Evolutionary conservation across 1,140 invertebrate genomes (phyloP).

Genomic region (Drosophila kurseongensis): DNA sequence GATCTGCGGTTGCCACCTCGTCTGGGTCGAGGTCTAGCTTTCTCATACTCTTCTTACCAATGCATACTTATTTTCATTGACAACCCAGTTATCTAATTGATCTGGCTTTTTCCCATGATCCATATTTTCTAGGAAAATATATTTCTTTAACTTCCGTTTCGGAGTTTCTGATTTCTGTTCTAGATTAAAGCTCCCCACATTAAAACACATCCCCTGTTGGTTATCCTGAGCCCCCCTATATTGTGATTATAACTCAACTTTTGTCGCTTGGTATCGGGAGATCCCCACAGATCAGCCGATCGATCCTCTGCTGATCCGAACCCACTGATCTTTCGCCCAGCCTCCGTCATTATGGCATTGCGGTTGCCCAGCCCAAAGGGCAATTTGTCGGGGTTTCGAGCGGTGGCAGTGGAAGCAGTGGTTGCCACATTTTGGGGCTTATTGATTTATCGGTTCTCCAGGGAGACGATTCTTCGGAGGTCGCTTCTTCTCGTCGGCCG

Average conservation of each 20-base stretch:
- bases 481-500: background rate
- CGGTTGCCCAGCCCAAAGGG: constrained; percentile 5
- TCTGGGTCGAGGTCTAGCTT: constrained; percentile 18
- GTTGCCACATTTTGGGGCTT: constrained; percentile 63
- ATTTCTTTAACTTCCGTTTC: no score
- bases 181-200: no score
- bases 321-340: constrained; percentile 5
- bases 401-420: constrained; percentile 20
- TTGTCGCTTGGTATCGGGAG: background rate
- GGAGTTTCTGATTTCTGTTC: no score
- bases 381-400: constrained; percentile 26
- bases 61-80: background rate
- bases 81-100: constrained; percentile 8
- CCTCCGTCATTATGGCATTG: constrained; percentile 4
- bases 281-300: background rate
- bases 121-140: background rate
- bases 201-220: background rate
- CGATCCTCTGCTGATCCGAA: constrained; percentile 5
- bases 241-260: no score
- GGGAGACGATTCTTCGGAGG: constrained; percentile 25
- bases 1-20: constrained; percentile 24
- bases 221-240: background rate
- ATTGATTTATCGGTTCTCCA: constrained; percentile 68
- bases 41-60: background rate
- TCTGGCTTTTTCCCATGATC: constrained; percentile 1